These are phyloP conservation scores for Mungos mungo DNA, from an alignment of 2,113 vertebrate species.

Conservation along the genomic window DNA sequence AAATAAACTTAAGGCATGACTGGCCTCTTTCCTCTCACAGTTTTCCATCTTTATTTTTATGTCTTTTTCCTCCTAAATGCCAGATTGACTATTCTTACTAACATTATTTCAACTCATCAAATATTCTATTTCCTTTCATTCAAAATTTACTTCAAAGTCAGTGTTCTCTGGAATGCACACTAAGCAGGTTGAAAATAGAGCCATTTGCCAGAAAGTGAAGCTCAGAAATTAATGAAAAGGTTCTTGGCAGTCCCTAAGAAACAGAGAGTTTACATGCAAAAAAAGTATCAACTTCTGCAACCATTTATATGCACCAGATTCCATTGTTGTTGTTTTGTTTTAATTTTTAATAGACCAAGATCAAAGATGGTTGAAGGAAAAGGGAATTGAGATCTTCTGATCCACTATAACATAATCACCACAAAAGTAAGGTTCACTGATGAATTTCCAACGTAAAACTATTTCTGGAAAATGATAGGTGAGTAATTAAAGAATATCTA, in stretches of 20 bases:
- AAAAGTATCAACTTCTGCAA: background rate
- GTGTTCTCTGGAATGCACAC: background rate
- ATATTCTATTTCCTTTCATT: constrained; percentile 46
- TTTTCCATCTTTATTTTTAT: constrained; percentile 62
- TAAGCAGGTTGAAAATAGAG: background rate
- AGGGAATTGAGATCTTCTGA: background rate
- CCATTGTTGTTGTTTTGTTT: background rate
- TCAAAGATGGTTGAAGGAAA: background rate
- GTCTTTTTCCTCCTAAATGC: background rate
- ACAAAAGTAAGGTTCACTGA: constrained; percentile 40
- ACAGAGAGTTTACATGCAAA: background rate
- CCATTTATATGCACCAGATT: background rate
- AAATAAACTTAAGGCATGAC: constrained; percentile 9
- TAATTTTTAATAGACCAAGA: background rate
- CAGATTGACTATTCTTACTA: background rate
- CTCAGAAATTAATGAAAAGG: background rate
- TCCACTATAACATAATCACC: background rate
- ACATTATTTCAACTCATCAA: constrained; percentile 31
- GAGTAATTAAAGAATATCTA: background rate
- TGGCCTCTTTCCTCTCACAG: constrained; percentile 19
- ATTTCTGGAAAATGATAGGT: constrained; percentile 13
- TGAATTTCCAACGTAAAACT: background rate
- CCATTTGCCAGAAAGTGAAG: background rate
- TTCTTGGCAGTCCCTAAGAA: background rate
- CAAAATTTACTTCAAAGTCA: constrained; percentile 27